These are phyloP conservation scores for Falco peregrinus DNA, from an alignment of 2,797 vertebrate genomes.

Conservation along the genomic window DNA sequence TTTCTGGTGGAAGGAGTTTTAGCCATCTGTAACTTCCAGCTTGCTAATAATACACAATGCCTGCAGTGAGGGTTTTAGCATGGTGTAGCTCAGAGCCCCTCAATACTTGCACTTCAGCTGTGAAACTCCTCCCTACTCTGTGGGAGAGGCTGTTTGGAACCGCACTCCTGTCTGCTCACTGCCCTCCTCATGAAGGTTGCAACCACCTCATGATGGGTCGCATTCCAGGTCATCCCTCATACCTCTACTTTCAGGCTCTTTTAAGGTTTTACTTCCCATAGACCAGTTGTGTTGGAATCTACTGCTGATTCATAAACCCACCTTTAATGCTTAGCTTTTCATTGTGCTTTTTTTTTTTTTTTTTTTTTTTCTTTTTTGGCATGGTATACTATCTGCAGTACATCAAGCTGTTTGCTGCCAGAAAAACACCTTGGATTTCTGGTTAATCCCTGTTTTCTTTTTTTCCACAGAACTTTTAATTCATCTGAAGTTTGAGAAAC, in stretches of 20 bases:
- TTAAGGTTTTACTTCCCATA: background rate
- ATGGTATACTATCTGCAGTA: background rate
- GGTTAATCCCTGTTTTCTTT: background rate
- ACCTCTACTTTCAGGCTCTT: background rate
- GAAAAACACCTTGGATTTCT: background rate
- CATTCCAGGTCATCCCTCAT: background rate
- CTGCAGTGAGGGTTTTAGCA: background rate
- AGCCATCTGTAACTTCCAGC: background rate
- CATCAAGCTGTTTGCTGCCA: background rate
- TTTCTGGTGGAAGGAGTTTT: background rate
- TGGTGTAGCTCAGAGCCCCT: rapidly evolving
- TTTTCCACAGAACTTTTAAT: background rate
- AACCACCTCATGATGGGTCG: rapidly evolving
- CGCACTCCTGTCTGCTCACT: rapidly evolving
- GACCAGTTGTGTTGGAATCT: background rate
- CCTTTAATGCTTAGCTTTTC: background rate
- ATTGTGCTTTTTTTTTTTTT: background rate
- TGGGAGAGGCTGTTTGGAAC: background rate
- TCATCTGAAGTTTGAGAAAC: background rate
- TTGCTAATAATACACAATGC: background rate
- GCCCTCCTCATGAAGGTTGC: background rate
- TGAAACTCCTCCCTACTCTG: background rate
- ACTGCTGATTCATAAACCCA: background rate
- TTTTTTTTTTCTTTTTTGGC: background rate
- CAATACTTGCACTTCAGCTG: background rate